Evolutionary conservation across 2,113 vertebrate species (phyloP).

Genomic region (Lanius ludovicianus): DNA sequence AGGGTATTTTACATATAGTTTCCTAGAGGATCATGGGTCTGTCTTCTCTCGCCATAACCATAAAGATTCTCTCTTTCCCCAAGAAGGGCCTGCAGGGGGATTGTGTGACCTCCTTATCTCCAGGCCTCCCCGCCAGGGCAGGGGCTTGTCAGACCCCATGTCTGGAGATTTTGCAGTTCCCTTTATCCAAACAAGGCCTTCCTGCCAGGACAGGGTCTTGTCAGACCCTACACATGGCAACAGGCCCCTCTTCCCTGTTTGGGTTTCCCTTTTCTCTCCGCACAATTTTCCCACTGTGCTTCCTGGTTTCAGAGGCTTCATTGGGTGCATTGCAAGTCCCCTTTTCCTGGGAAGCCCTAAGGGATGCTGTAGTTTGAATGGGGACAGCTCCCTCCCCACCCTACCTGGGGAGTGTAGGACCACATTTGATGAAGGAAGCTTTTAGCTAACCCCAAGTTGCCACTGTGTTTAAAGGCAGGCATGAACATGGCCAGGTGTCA

Average conservation of each 20-base stretch:
- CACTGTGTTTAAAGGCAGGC: not conserved
- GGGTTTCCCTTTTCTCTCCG: not conserved
- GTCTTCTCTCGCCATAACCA: no score
- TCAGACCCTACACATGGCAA: not conserved
- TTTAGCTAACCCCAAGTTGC: not conserved
- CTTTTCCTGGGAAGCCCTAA: not conserved
- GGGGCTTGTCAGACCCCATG: no score
- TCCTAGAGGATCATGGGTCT: no score
- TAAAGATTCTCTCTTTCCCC: no score
- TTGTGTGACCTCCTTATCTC: no score
- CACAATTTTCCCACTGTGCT: not conserved
- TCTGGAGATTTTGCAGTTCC: no score
- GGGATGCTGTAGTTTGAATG: not conserved
- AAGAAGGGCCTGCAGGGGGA: no score
- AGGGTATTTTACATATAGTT: no score
- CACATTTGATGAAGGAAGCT: not conserved
- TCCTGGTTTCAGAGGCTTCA: not conserved
- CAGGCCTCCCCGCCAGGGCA: no score
- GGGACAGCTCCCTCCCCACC: not conserved
- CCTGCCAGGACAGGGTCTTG: no score
- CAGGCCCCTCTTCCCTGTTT: not conserved
- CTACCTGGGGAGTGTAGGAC: not conserved
- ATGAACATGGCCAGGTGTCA: not conserved
- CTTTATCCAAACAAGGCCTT: no score
- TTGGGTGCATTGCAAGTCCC: not conserved